Percentiles rank a stretch among this genome's conserved stretches.
phyloP scores from a whole-genome alignment of 2,113 vertebrate genomes.

The Drymodes brunneopygia region DNA sequence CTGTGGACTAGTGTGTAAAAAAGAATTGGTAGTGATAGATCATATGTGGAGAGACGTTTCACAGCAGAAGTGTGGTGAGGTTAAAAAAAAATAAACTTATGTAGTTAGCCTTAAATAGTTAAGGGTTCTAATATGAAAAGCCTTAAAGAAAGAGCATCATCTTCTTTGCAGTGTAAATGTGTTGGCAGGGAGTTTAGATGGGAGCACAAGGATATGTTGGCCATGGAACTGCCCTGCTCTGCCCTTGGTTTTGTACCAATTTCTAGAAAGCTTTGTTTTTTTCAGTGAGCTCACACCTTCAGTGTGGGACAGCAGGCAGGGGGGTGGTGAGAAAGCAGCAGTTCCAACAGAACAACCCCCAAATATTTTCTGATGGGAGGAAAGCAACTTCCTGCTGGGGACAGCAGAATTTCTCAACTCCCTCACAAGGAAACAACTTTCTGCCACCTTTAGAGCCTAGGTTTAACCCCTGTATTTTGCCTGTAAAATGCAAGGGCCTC shows the following conservation, averaged over 20 bases:
- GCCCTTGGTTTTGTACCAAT: neutral
- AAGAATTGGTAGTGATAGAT: neutral
- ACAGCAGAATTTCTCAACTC: neutral
- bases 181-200: neutral
- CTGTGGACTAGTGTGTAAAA: neutral
- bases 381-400: neutral
- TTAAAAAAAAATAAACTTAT: neutral
- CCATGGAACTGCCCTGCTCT: neutral
- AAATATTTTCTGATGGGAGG: neutral
- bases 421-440: neutral
- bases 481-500: neutral
- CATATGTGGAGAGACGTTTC: neutral
- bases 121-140: neutral
- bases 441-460: accelerated
- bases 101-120: neutral
- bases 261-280: accelerated
- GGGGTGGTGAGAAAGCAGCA: neutral
- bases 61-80: neutral
- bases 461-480: neutral
- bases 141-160: neutral
- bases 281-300: neutral
- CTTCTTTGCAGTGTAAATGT: accelerated
- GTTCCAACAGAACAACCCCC: neutral
- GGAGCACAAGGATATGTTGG: neutral
- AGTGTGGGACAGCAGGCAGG: neutral